Percentiles rank a stretch among this genome's conserved stretches.
Evolutionary conservation across 2,113 vertebrate species (phyloP).

Genomic region (Ursus arctos): DNA sequence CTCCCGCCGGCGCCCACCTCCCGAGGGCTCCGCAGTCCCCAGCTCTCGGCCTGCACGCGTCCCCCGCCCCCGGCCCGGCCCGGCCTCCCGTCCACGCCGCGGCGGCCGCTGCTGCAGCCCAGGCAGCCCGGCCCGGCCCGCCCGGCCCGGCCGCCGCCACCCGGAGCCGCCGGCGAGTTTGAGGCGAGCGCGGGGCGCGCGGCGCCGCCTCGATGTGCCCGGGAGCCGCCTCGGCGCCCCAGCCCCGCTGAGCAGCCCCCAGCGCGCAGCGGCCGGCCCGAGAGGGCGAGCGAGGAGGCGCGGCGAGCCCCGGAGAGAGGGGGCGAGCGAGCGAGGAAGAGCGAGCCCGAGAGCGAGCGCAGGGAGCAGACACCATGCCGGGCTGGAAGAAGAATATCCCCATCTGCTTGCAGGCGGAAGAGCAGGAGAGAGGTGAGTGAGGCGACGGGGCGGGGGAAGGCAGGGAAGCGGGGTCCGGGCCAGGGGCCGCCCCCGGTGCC

Average conservation of each 20-base stretch:
- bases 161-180: conserved; percentile 65
- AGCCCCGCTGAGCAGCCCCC: conserved; percentile 53
- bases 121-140: not conserved
- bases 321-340: not conserved
- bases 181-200: conserved; percentile 47
- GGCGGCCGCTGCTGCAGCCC: not conserved
- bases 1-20: conserved; percentile 66
- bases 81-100: not conserved
- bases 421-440: conserved; percentile 93
- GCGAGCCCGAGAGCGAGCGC: conserved; percentile 37
- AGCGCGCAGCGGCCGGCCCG: conserved; percentile 23
- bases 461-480: conserved; percentile 17
- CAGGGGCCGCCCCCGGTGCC: conserved; percentile 53
- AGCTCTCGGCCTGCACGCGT: conserved; percentile 62
- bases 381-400: conserved; percentile 99
- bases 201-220: conserved; percentile 64
- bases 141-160: conserved; percentile 16
- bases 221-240: conserved; percentile 53
- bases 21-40: conserved; percentile 57
- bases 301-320: not conserved
- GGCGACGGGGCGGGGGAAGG: not conserved
- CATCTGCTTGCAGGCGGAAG: conserved; percentile 96
- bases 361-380: conserved; percentile 90
- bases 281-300: conserved; percentile 18
- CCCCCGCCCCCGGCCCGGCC: conserved; percentile 49